These are phyloP conservation scores for Drosophila siamana DNA, from an alignment of 2,888 invertebrate species.

Conservation along the genomic window DNA sequence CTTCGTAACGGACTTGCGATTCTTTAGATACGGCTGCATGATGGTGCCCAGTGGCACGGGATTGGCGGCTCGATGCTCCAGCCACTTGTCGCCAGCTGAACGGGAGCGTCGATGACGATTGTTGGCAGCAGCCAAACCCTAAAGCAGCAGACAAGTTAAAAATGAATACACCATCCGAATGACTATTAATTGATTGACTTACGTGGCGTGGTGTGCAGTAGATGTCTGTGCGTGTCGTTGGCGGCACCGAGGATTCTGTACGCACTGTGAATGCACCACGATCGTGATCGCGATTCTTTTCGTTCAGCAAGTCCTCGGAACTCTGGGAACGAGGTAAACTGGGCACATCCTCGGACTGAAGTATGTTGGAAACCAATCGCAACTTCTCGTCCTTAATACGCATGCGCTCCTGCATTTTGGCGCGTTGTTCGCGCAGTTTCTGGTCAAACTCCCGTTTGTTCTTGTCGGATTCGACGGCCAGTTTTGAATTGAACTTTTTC, in stretches of 20 bases:
- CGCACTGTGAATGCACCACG: slow-evolving; percentile 49
- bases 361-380: slow-evolving; percentile 87
- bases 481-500: slow-evolving; percentile 88
- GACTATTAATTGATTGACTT: background rate
- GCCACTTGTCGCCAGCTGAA: slow-evolving; percentile 92
- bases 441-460: slow-evolving; percentile 89
- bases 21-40: slow-evolving; percentile 93
- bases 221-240: slow-evolving; percentile 73
- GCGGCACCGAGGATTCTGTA: slow-evolving; percentile 62
- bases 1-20: slow-evolving; percentile 93
- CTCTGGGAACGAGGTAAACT: slow-evolving; percentile 79
- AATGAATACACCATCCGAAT: background rate
- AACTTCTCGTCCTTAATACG: slow-evolving; percentile 88
- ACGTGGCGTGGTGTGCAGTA: slow-evolving; percentile 77
- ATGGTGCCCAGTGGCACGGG: slow-evolving; percentile 95
- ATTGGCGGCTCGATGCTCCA: slow-evolving; percentile 94
- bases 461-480: slow-evolving; percentile 91
- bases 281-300: slow-evolving; percentile 55
- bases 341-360: slow-evolving; percentile 86
- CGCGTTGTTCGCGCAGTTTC: slow-evolving; percentile 87
- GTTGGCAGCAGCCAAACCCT: slow-evolving; percentile 89
- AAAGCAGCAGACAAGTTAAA: too few relatives aligned
- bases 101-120: slow-evolving; percentile 92
- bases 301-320: slow-evolving; percentile 79
- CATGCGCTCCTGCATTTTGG: slow-evolving; percentile 87